These are phyloP conservation scores for Buphagus erythrorhynchus DNA, from an alignment of 2,797 vertebrate genomes.

Conservation along the genomic window DNA sequence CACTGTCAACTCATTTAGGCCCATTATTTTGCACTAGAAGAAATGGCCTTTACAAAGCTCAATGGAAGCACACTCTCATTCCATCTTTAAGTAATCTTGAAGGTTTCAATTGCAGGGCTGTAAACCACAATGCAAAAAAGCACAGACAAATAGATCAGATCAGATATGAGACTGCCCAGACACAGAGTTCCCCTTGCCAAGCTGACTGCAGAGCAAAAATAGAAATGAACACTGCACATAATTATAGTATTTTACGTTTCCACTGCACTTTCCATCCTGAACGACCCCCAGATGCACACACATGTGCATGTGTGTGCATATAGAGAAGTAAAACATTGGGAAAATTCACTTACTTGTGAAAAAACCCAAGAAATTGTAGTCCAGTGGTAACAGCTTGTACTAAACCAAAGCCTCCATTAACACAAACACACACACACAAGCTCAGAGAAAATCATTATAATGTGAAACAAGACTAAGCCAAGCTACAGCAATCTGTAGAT, in stretches of 20 bases:
- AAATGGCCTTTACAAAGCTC: conserved; percentile 50
- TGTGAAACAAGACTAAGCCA: conserved; percentile 39
- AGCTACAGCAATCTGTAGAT: conserved; percentile 42
- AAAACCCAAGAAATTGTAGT: neutral
- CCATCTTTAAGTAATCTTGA: conserved; percentile 61
- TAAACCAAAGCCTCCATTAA: conserved; percentile 51
- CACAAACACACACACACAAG: neutral
- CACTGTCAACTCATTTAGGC: conserved; percentile 54
- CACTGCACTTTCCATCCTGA: conserved; percentile 37
- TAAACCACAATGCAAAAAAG: conserved; percentile 66
- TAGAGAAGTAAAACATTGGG: neutral
- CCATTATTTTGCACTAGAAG: conserved; percentile 59
- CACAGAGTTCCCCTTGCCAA: conserved; percentile 57
- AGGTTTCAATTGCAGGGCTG: conserved; percentile 55
- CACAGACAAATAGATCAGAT: conserved; percentile 47
- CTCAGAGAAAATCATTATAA: conserved; percentile 41
- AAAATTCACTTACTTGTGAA: conserved; percentile 43
- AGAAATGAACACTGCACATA: conserved; percentile 41
- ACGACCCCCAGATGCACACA: conserved; percentile 1
- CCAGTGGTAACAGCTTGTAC: conserved; percentile 49
- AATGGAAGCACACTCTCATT: conserved; percentile 31
- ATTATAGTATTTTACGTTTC: conserved; percentile 62
- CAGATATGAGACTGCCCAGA: conserved; percentile 62
- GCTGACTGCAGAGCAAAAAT: conserved; percentile 52
- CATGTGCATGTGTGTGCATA: conserved; percentile 2